Conservation (phyloP, 2,797 vertebrate genomes). For the Sphaeramia orbicularis region DNA sequence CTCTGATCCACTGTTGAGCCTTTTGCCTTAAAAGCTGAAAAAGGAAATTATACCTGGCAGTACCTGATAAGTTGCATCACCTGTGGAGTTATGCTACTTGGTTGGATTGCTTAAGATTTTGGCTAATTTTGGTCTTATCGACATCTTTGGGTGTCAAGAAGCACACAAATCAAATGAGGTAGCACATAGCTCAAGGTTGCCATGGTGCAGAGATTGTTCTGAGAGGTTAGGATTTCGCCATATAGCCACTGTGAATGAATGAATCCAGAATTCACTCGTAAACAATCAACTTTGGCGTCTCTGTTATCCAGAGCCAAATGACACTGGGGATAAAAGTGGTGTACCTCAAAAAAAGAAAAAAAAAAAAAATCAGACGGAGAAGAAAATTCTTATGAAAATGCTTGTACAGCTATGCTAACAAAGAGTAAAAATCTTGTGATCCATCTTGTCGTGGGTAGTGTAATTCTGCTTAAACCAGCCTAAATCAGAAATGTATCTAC, state of each 20-base stretch:
- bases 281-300: slow-evolving; percentile 78
- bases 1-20: slow-evolving; percentile 85
- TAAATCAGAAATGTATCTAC: slow-evolving; percentile 73
- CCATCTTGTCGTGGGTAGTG: slow-evolving; percentile 70
- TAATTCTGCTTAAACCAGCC: slow-evolving; percentile 81
- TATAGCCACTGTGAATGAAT: slow-evolving; percentile 84
- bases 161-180: slow-evolving; percentile 74
- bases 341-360: slow-evolving; percentile 65
- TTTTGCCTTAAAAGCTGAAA: slow-evolving; percentile 82
- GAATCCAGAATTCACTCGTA: slow-evolving; percentile 76
- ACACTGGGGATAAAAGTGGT: slow-evolving; percentile 65
- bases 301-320: slow-evolving; percentile 66
- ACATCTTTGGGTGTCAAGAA: slow-evolving; percentile 68
- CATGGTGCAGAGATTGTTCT: slow-evolving; percentile 80
- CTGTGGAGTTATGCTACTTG: slow-evolving; percentile 67
- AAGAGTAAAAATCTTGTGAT: slow-evolving; percentile 69
- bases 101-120: slow-evolving; percentile 59
- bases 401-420: slow-evolving; percentile 79
- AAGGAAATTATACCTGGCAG: slow-evolving; percentile 73
- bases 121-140: slow-evolving; percentile 60
- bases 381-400: slow-evolving; percentile 43
- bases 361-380: slow-evolving; percentile 33
- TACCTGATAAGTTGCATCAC: slow-evolving; percentile 67
- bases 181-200: slow-evolving; percentile 81
- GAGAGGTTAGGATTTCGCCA: slow-evolving; percentile 79